A percentile compares a stretch with the other conserved stretches of the same genome.
Evolutionary conservation across 2,888 invertebrate genomes (phyloP).

Genomic region (Synanthedon myopaeformis): DNA sequence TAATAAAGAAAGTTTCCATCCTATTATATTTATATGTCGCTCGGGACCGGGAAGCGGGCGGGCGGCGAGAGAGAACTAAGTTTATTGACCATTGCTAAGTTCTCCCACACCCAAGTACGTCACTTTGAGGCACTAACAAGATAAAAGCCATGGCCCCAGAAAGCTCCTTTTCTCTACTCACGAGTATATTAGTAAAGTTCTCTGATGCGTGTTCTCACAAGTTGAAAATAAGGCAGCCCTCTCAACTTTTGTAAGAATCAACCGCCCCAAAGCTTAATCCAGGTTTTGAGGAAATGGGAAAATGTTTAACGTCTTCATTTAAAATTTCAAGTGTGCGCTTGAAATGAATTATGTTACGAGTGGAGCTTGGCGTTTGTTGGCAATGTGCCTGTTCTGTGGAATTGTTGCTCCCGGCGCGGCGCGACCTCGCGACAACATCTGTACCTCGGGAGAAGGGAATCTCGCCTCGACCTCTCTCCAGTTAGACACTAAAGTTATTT

Average conservation of each 20-base stretch:
- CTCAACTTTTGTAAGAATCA: not conserved
- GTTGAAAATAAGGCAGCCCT: slow-evolving; percentile 10
- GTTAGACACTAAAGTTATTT: slow-evolving; percentile 1
- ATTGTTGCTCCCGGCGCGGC: slow-evolving; percentile 19
- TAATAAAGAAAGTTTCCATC: no score
- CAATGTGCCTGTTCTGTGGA: slow-evolving; percentile 40
- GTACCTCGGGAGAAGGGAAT: slow-evolving; percentile 15
- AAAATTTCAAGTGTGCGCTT: not conserved
- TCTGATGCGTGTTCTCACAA: slow-evolving; percentile 52
- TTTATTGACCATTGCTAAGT: slow-evolving; percentile 58
- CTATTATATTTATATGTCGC: not conserved
- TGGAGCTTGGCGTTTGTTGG: slow-evolving; percentile 30
- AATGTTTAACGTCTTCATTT: not conserved
- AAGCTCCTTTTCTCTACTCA: slow-evolving; percentile 55
- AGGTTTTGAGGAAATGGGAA: not conserved
- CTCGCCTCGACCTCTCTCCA: slow-evolving; percentile 3
- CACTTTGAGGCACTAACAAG: slow-evolving; percentile 57
- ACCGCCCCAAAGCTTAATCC: slow-evolving; percentile 8
- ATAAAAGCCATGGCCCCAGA: slow-evolving; percentile 46
- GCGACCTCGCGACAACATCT: slow-evolving; percentile 13
- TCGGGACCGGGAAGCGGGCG: not conserved
- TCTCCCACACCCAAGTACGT: slow-evolving; percentile 40
- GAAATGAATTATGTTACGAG: slow-evolving; percentile 2
- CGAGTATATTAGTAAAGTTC: slow-evolving; percentile 59
- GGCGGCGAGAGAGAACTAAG: slow-evolving; percentile 21